Conservation (phyloP, 2,113 vertebrate genomes). For the Chaetops frenatus region DNA sequence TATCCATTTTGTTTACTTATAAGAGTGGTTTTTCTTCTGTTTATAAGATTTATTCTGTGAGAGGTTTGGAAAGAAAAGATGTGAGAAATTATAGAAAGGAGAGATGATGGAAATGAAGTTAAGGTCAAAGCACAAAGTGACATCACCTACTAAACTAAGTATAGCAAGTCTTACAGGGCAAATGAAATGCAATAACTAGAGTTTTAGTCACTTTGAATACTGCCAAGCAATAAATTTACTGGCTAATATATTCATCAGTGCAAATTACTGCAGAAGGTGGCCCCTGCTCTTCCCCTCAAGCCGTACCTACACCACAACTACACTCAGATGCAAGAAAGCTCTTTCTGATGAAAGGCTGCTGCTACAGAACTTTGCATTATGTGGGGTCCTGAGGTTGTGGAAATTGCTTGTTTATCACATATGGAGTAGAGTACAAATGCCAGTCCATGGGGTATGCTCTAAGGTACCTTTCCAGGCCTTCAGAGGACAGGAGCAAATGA, state of each 20-base stretch:
- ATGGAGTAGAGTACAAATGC: neutral
- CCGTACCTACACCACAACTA: neutral
- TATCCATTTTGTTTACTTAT: neutral
- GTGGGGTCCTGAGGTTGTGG: neutral
- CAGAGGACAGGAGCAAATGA: neutral
- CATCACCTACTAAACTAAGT: neutral
- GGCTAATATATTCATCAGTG: neutral
- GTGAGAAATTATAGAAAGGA: neutral
- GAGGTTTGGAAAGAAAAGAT: neutral
- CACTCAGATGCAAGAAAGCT: neutral
- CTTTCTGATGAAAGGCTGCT: neutral
- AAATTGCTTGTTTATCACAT: neutral
- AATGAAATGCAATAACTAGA: neutral
- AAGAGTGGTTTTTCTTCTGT: neutral
- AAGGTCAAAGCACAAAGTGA: neutral
- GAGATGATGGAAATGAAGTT: neutral
- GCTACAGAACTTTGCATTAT: neutral
- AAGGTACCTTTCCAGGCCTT: neutral
- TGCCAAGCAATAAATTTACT: neutral
- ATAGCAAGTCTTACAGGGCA: neutral
- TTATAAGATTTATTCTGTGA: neutral
- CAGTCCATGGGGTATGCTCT: neutral
- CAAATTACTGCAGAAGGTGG: neutral
- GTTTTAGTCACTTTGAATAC: neutral
- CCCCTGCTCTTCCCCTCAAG: neutral